Conservation (phyloP, 1,140 invertebrate species). For the Popillia japonica region DNA sequence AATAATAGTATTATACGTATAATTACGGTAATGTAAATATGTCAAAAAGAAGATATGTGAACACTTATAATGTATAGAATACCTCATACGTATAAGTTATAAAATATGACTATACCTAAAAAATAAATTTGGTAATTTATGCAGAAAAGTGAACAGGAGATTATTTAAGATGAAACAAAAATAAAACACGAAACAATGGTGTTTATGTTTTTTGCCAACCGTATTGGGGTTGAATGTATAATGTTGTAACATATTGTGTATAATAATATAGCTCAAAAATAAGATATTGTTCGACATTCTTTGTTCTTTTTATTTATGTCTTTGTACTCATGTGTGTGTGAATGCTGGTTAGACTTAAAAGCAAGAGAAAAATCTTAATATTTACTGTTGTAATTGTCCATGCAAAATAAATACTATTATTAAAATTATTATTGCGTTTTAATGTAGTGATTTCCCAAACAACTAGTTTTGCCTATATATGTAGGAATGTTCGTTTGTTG, state of each 20-base stretch:
- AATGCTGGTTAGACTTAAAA: conserved; percentile 51
- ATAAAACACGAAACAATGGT: too few species aligned
- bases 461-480: too few species aligned
- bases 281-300: conserved; percentile 54
- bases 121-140: neutral
- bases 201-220: conserved; percentile 38
- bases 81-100: conserved; percentile 43
- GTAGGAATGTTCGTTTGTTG: too few species aligned
- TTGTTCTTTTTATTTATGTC: conserved; percentile 59
- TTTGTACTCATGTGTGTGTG: conserved; percentile 57
- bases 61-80: conserved; percentile 46
- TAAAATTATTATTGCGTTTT: conserved; percentile 44
- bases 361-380: conserved; percentile 52
- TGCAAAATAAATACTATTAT: conserved; percentile 58
- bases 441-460: neutral
- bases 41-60: conserved; percentile 16
- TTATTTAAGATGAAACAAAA: too few species aligned
- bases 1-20: conserved; percentile 15
- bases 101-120: conserved; percentile 23
- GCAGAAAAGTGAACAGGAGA: neutral
- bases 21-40: conserved; percentile 38
- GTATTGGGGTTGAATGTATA: conserved; percentile 50
- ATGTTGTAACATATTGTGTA: conserved; percentile 59
- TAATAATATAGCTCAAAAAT: conserved; percentile 55
- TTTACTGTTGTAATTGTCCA: conserved; percentile 61